Evolutionary conservation across 2,113 vertebrate species (phyloP).

Genomic region (Leptosomus discolor): DNA sequence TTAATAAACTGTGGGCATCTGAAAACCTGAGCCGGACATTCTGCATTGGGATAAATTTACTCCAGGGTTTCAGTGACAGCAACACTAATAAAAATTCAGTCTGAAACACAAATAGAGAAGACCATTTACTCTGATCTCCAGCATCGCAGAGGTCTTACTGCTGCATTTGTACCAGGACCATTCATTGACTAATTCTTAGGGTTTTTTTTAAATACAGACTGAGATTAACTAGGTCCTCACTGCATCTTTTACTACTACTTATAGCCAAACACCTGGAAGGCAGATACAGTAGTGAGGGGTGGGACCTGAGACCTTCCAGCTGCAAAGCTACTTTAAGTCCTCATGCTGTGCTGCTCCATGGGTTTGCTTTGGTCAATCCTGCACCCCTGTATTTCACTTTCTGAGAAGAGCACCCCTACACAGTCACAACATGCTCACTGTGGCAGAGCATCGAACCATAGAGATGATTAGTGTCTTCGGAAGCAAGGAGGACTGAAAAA

Average conservation of each 20-base stretch:
- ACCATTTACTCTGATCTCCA: not conserved
- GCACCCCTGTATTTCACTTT: not conserved
- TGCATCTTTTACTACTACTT: rapidly evolving
- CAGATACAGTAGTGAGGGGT: not conserved
- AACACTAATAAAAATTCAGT: not conserved
- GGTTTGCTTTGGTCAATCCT: not conserved
- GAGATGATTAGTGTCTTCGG: not conserved
- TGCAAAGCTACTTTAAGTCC: not conserved
- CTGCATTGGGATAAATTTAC: not conserved
- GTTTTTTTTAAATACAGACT: not conserved
- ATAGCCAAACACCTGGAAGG: not conserved
- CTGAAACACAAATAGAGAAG: not conserved
- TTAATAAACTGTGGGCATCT: not conserved
- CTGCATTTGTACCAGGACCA: not conserved
- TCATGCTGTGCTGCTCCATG: rapidly evolving
- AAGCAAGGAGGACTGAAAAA: not conserved
- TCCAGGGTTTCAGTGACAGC: not conserved
- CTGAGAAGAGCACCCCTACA: not conserved
- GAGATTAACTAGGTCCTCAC: not conserved
- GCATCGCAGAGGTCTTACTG: not conserved
- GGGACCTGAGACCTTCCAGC: not conserved
- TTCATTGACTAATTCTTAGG: not conserved
- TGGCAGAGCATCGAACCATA: not conserved
- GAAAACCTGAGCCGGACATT: not conserved
- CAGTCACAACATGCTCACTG: rapidly evolving